Evolutionary conservation across 2,113 vertebrate genomes (phyloP).

Genomic region (Chionodraco myersi): DNA sequence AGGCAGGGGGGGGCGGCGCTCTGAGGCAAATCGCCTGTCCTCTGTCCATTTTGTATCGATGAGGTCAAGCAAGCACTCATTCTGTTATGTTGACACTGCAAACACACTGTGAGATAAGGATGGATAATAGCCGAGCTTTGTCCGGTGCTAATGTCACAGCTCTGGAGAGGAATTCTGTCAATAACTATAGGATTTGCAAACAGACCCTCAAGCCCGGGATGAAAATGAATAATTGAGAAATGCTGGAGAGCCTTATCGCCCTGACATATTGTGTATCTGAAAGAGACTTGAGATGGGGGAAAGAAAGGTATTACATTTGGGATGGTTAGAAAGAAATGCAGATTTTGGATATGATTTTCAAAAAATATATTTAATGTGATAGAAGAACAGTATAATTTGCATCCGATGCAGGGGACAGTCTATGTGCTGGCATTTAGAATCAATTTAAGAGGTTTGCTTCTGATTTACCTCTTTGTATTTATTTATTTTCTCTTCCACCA

Average conservation of each 20-base stretch:
- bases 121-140: slow-evolving; percentile 47
- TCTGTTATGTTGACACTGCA: slow-evolving; percentile 62
- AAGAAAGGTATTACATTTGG: slow-evolving; percentile 10
- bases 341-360: slow-evolving; percentile 4
- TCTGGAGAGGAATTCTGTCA: slow-evolving; percentile 42
- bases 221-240: slow-evolving; percentile 39
- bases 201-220: not conserved
- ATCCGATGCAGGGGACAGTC: slow-evolving; percentile 7
- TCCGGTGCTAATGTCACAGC: slow-evolving; percentile 40
- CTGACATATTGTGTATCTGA: slow-evolving; percentile 1
- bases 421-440: slow-evolving; percentile 62
- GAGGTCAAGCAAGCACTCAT: slow-evolving; percentile 63
- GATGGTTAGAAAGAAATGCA: not conserved
- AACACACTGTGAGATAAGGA: slow-evolving; percentile 51
- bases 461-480: slow-evolving; percentile 62
- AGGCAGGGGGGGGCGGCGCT: not conserved
- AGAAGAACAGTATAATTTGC: slow-evolving; percentile 21
- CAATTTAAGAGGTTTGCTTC: slow-evolving; percentile 44
- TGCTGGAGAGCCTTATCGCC: slow-evolving; percentile 25
- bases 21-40: slow-evolving; percentile 4
- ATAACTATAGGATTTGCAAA: slow-evolving; percentile 51
- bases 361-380: slow-evolving; percentile 1
- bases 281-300: not conserved
- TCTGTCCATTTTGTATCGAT: slow-evolving; percentile 53
- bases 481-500: slow-evolving; percentile 39